Base-by-base conservation (phyloP, 2,888 invertebrate genomes). In the Dendrolimus houi region DNA sequence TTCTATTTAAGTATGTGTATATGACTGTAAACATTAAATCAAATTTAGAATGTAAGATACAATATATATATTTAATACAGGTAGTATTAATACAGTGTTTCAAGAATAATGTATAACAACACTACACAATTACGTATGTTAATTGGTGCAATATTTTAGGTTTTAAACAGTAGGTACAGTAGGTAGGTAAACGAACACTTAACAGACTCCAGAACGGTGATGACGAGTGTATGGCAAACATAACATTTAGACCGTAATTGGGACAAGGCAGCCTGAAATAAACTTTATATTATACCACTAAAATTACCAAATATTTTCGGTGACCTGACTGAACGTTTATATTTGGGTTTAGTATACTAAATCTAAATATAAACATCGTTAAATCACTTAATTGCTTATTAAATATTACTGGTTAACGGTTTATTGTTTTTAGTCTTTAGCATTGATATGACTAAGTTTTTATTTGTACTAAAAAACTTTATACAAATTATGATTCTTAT, bases 191-290 rank as follows among this genome's bases (percentile, higher is more conserved):
- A 47, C 12, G 12, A 47, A 47, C 47, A 47, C 47, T 47, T 47
- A 47, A 47, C 61, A 60, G 62, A 52, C 64, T 60, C 64, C 69
- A 53, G 42, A 53, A 52, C 53, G 53, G 53, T 58, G 52, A 58
- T 53, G 53, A 55, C 55, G 58, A 53, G 56, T 55, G 56, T 53
- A 65, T 60, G 63, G 63, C 63, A 64, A 58, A 60, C 42, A 58
- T 59, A 63, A 60, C 65, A 68, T 64, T 67, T 70, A 61, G 54
- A 60, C 42, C 57, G 62, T 65, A 75, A 72, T 68, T 76, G 74
- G 83, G 68, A 65, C 80, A 79, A 83, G 83, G 81, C 64, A 72
- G 67, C 65, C 70, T 66, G 57, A 70, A 79, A 78, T 71, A 74
- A 68, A 71, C 70, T 77, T 78, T 70, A 77, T 75, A 64, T 71